Base-by-base conservation (phyloP, 37 sponge, comb jelly and placozoan species). In the Oscarella lobularis region DNA sequence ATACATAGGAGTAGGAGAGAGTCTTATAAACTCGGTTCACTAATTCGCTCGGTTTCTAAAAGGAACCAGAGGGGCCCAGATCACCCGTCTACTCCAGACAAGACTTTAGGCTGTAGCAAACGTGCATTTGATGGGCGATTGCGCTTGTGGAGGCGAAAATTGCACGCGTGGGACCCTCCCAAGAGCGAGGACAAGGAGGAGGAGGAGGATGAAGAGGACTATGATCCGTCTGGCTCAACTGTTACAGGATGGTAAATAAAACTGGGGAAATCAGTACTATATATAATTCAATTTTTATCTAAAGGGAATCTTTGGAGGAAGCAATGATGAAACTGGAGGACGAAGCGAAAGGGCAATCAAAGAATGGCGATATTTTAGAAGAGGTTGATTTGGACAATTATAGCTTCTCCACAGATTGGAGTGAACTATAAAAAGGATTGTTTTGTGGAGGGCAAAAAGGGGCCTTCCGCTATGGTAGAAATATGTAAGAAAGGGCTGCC, bases 91-190 rank as follows among this genome's bases (percentile, higher is more conserved):
- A 94, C 95, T 33, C 95, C 95, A 6, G 89, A 94, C 73, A 94
- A 94, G 80, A n/a, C 40, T 41, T 67, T 81, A 3, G 36, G 32
- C 0, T 85, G 85, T 72, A 91, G 92, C 77, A 90, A 86, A 1
- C 65, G 95, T 33, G 79, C 86, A 2, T 94, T 90, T 86, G 85
- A 91, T 55, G 91, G 91, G 20, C 95, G 84, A 70, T 41, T 91
- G 30, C 79, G 78, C 39, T 70, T 76, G 30, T 94, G 95, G 95
- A 75, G 95, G 31, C 78, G 81, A 66, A 38, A 60, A 1, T 83
- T 94, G 31, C 95, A 94, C 66, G 31, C 3, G 1, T 94, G 67
- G 38, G 95, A 94, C 74, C 85, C 88, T n/a, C 77, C 80, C 14
- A 9, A 20, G 20, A 48, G 20, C 14, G 60, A 48, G 60, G 60